phyloP scores from a whole-genome alignment of 1,140 invertebrate species.

The Calephelis virginiensis region DNA sequence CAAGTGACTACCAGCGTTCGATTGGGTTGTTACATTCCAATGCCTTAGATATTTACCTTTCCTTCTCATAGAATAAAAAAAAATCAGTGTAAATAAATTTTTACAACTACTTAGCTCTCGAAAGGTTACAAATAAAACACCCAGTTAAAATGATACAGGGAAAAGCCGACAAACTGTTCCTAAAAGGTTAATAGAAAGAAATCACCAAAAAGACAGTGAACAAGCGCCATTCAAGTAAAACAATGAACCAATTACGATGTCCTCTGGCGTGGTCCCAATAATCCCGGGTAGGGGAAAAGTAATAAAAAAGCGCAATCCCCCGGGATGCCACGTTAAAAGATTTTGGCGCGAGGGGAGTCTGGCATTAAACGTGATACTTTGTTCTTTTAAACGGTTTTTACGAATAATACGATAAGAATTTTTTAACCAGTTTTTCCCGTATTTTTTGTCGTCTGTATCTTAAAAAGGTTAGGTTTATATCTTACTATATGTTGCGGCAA shows the following conservation, averaged over 20 bases:
- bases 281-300: slow-evolving; percentile 35
- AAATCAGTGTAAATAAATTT: too few species aligned
- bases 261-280: slow-evolving; percentile 33
- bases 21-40: too few species aligned
- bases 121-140: too few species aligned
- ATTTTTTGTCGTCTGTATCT: background rate
- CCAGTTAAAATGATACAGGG: background rate
- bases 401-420: slow-evolving; percentile 27
- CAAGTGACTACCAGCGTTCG: too few species aligned
- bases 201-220: slow-evolving; percentile 14
- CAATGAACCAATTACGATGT: slow-evolving; percentile 55
- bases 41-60: too few species aligned
- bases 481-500: too few species aligned
- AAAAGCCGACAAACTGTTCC: slow-evolving; percentile 2
- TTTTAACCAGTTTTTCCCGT: background rate
- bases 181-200: slow-evolving; percentile 13
- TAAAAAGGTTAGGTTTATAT: too few species aligned
- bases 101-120: too few species aligned
- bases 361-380: slow-evolving; percentile 44
- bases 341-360: slow-evolving; percentile 49
- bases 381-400: slow-evolving; percentile 51
- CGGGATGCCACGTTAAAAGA: slow-evolving; percentile 49
- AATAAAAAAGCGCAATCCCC: slow-evolving; percentile 51
- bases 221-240: slow-evolving; percentile 37
- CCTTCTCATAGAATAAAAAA: too few species aligned